Evolutionary conservation across 2,888 invertebrate genomes (phyloP).

Genomic region (Orthosia gracilis): DNA sequence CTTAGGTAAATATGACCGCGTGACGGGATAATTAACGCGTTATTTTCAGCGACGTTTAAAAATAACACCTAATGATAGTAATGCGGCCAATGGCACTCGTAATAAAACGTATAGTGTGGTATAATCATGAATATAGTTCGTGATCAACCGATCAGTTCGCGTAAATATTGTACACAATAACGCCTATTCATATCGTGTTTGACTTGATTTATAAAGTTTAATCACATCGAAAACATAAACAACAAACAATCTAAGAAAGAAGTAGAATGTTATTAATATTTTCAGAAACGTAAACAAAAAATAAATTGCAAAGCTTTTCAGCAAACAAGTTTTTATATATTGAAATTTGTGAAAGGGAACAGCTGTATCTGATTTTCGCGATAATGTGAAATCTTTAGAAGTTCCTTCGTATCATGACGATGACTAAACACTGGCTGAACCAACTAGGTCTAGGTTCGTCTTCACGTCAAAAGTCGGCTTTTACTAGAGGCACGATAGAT

Average conservation of each 20-base stretch:
- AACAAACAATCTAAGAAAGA: conserved; percentile 21
- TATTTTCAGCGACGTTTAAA: conserved; percentile 53
- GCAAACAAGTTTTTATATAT: background rate
- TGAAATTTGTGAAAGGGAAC: too few relatives aligned
- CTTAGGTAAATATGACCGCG: conserved; percentile 43
- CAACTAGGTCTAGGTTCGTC: too few relatives aligned
- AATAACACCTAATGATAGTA: conserved; percentile 53
- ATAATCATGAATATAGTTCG: conserved; percentile 42
- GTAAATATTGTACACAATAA: conserved; percentile 28
- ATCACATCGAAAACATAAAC: conserved; percentile 28
- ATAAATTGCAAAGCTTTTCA: background rate
- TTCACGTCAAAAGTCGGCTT: background rate
- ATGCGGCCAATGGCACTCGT: conserved; percentile 39
- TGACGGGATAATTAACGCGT: conserved; percentile 59
- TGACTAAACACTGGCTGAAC: too few relatives aligned
- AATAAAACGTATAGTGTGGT: conserved; percentile 33
- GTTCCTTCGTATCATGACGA: too few relatives aligned
- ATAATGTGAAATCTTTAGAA: background rate
- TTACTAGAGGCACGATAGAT: background rate
- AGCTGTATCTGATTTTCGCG: background rate
- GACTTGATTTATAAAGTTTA: conserved; percentile 41
- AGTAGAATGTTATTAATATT: background rate
- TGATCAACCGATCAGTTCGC: conserved; percentile 44
- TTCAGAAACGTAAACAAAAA: background rate
- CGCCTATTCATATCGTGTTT: conserved; percentile 39